phyloP scores from a whole-genome alignment of 2,888 invertebrate species.

The Catocala fraxini region DNA sequence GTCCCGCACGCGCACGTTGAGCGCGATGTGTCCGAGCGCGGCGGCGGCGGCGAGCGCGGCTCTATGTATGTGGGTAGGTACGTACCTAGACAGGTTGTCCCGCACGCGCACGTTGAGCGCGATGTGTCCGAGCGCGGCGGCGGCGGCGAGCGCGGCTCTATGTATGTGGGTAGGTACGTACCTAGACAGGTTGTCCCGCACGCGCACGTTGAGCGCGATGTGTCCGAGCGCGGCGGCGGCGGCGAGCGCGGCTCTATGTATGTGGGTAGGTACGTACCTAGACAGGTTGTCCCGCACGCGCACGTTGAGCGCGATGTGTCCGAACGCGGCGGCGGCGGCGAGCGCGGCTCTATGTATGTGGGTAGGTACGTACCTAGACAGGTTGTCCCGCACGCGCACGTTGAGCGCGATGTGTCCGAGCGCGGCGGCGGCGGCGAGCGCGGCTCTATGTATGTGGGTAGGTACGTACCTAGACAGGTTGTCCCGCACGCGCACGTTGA shows the following conservation, averaged over 20 bases:
- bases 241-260: conserved; percentile 88
- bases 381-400: conserved; percentile 93
- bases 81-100: conserved; percentile 85
- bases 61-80: conserved; percentile 65
- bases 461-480: conserved; percentile 87
- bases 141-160: conserved; percentile 89
- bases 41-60: conserved; percentile 87
- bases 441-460: conserved; percentile 74
- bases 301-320: conserved; percentile 95
- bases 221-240: conserved; percentile 77
- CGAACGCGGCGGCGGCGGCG: conserved; percentile 94
- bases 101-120: conserved; percentile 87
- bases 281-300: conserved; percentile 93
- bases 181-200: conserved; percentile 89
- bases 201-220: conserved; percentile 76
- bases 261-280: conserved; percentile 64
- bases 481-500: conserved; percentile 94
- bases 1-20: conserved; percentile 90
- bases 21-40: conserved; percentile 68
- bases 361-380: conserved; percentile 76
- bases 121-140: conserved; percentile 73
- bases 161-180: too few species aligned
- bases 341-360: conserved; percentile 88
- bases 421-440: conserved; percentile 94
- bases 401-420: conserved; percentile 96